phyloP scores from a whole-genome alignment of 2,797 vertebrate species.

The Pseudochirops cupreus region DNA sequence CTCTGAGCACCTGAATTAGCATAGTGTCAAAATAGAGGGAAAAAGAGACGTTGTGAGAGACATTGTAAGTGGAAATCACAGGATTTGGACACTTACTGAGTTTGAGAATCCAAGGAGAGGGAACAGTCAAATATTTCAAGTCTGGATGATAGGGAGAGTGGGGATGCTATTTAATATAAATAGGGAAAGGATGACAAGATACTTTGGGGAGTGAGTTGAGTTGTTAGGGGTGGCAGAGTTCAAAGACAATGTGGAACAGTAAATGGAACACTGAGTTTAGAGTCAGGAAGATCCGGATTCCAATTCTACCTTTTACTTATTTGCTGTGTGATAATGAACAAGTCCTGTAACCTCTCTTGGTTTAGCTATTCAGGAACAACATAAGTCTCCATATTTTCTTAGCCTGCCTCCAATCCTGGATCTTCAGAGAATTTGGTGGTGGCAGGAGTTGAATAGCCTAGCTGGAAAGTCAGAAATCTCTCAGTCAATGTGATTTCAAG shows the following conservation, averaged over 20 bases:
- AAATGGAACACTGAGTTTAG: background rate
- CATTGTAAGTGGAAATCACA: background rate
- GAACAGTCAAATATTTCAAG: background rate
- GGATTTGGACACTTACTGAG: background rate
- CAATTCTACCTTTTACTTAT: background rate
- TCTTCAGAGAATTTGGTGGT: background rate
- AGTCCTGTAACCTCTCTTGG: background rate
- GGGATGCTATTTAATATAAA: background rate
- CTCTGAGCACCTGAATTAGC: background rate
- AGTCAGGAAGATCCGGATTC: background rate
- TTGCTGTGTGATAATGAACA: background rate
- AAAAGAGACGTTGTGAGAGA: background rate
- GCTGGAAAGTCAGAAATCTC: no score
- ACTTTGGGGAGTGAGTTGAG: background rate
- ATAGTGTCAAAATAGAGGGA: background rate
- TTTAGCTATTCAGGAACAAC: background rate
- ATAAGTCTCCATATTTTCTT: background rate
- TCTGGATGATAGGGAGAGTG: background rate
- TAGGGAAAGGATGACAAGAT: background rate
- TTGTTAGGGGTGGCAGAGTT: background rate
- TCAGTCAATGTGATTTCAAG: background rate
- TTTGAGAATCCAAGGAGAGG: background rate
- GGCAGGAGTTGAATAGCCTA: background rate
- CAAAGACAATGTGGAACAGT: background rate
- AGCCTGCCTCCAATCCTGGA: background rate